Evolutionary conservation across 2,888 invertebrate genomes (phyloP).

Genomic region (Andrena dorsata): DNA sequence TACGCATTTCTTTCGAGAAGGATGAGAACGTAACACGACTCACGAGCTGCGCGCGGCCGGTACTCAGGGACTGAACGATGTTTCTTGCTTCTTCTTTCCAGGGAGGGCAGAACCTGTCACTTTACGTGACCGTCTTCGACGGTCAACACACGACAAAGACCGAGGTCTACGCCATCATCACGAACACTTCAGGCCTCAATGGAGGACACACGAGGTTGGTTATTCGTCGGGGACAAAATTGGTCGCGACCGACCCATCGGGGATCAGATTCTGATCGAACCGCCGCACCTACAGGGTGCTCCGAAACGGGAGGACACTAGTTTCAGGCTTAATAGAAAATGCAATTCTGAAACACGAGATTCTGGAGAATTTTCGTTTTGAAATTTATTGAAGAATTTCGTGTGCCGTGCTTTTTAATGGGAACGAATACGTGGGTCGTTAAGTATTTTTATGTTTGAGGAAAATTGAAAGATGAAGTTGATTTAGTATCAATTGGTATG

Average conservation of each 20-base stretch:
- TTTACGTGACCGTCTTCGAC: slow-evolving; percentile 90
- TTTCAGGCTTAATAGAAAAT: too few species aligned
- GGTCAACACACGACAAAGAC: slow-evolving; percentile 89
- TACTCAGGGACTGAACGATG: slow-evolving; percentile 55
- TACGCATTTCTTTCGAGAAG: slow-evolving; percentile 36
- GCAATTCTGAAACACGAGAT: too few species aligned
- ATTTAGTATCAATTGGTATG: too few species aligned
- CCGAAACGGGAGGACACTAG: too few species aligned
- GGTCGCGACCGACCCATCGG: slow-evolving; percentile 2
- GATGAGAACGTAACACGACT: slow-evolving; percentile 57
- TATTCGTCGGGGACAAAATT: slow-evolving; percentile 41
- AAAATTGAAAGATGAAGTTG: too few species aligned
- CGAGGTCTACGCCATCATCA: slow-evolving; percentile 89
- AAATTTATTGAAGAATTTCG: too few species aligned
- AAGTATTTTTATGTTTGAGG: too few species aligned
- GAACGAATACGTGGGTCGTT: too few species aligned
- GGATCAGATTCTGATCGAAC: slow-evolving; percentile 16
- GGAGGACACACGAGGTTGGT: slow-evolving; percentile 78
- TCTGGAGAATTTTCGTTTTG: too few species aligned
- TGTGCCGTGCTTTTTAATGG: too few species aligned
- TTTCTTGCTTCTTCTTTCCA: slow-evolving; percentile 83
- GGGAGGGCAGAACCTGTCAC: slow-evolving; percentile 89
- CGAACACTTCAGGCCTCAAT: slow-evolving; percentile 83
- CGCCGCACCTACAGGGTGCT: too few species aligned
- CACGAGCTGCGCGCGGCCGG: slow-evolving; percentile 44